phyloP scores from a whole-genome alignment of 2,888 invertebrate species.

The Eumacrocentrus americanus region DNA sequence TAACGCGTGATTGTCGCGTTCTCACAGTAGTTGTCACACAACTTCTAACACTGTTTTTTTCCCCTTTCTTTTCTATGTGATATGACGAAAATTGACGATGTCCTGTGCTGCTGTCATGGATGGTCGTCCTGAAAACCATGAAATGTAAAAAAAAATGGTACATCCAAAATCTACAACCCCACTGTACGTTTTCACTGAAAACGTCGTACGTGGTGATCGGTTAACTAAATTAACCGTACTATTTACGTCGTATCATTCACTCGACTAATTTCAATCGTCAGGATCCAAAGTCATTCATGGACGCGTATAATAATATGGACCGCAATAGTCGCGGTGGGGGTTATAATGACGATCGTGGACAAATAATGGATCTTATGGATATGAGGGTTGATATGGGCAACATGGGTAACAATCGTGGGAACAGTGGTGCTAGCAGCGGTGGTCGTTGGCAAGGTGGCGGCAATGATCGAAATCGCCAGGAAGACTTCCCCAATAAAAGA shows the following conservation, averaged over 20 bases:
- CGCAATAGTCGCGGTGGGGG: conserved; percentile 56
- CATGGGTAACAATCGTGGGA: conserved; percentile 48
- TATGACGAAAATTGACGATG: conserved; percentile 62
- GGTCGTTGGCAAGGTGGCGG: conserved; percentile 57
- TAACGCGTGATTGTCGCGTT: conserved; percentile 40
- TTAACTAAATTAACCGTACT: background rate
- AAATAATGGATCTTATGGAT: conserved; percentile 61
- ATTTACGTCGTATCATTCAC: background rate
- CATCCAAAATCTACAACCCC: conserved; percentile 36
- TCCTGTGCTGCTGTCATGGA: conserved; percentile 62
- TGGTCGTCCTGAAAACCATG: conserved; percentile 56
- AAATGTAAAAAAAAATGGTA: conserved; percentile 49
- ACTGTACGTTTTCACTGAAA: conserved; percentile 37
- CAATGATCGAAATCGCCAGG: conserved; percentile 66
- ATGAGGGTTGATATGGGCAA: conserved; percentile 61
- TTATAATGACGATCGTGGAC: conserved; percentile 57
- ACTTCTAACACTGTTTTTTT: conserved; percentile 61
- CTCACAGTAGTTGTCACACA: conserved; percentile 24
- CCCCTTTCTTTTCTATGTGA: conserved; percentile 63
- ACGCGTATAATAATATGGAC: conserved; percentile 60
- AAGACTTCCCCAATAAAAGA: conserved; percentile 72
- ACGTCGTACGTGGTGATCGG: conserved; percentile 30
- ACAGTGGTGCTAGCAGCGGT: conserved; percentile 48
- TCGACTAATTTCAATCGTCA: conserved; percentile 36
- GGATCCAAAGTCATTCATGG: conserved; percentile 63